Evolutionary conservation across 2,888 invertebrate genomes (phyloP).

Genomic region (Dysmachus trigonus): DNA sequence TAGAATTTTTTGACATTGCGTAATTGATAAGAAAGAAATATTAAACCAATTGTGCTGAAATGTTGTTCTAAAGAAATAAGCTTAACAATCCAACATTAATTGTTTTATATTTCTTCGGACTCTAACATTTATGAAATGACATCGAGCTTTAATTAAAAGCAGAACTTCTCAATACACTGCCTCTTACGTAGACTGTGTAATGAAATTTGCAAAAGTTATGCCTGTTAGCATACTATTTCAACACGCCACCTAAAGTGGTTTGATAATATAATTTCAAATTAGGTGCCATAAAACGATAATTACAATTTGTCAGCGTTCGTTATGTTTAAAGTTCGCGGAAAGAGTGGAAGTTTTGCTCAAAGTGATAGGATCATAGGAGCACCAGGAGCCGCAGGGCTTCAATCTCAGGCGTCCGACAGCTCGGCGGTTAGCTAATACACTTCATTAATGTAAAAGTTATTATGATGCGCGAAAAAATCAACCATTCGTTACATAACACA

Average conservation of each 20-base stretch:
- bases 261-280: neutral
- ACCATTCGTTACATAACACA: neutral
- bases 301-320: neutral
- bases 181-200: no score
- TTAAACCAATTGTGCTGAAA: no score
- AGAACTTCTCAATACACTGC: no score
- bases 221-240: neutral
- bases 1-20: no score
- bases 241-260: neutral
- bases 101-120: no score
- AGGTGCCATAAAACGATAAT: neutral
- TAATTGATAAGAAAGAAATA: no score
- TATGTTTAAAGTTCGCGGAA: neutral
- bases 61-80: no score
- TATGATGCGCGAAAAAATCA: slow-evolving; percentile 5
- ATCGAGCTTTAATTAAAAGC: no score
- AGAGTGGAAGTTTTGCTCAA: neutral
- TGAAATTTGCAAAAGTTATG: neutral
- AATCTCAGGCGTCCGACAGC: neutral
- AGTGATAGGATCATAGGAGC: neutral
- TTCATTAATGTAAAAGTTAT: slow-evolving; percentile 26
- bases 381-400: neutral
- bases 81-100: no score
- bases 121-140: no score
- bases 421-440: neutral